Conservation (phyloP, 2,113 vertebrate genomes). For the Progne subis region DNA sequence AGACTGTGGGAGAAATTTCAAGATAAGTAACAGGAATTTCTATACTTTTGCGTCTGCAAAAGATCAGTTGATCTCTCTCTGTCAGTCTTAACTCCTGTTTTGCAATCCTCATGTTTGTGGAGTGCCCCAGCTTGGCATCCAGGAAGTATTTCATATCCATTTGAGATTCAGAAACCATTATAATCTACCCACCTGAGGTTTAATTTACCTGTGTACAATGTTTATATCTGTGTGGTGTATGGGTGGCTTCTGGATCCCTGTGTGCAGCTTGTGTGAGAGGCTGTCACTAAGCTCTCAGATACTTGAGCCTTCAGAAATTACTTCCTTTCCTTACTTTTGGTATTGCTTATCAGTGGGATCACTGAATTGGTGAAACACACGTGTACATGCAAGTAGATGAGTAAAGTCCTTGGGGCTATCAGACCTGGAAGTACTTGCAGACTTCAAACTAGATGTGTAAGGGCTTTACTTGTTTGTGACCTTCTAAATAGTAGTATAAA, state of each 20-base stretch:
- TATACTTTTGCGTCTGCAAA: not conserved
- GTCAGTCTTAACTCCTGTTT: not conserved
- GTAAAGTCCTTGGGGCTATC: not conserved
- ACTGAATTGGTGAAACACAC: not conserved
- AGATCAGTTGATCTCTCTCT: not conserved
- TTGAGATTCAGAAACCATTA: not conserved
- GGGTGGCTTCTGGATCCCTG: not conserved
- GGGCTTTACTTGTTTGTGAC: not conserved
- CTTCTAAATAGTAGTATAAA: not conserved
- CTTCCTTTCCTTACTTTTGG: not conserved
- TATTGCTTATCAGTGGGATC: not conserved
- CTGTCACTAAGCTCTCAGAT: not conserved
- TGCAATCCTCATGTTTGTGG: not conserved
- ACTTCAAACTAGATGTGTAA: not conserved
- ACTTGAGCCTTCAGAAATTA: not conserved
- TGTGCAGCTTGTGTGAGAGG: not conserved
- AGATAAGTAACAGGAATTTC: not conserved
- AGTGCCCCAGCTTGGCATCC: not conserved
- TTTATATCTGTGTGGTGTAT: not conserved
- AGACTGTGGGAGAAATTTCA: not conserved
- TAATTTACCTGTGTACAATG: accelerated
- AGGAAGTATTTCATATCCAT: not conserved
- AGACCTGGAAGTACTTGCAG: not conserved
- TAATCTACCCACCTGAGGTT: not conserved
- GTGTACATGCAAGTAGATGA: not conserved